phyloP scores from a whole-genome alignment of 2,797 vertebrate species.

The Bradypodion pumilum region DNA sequence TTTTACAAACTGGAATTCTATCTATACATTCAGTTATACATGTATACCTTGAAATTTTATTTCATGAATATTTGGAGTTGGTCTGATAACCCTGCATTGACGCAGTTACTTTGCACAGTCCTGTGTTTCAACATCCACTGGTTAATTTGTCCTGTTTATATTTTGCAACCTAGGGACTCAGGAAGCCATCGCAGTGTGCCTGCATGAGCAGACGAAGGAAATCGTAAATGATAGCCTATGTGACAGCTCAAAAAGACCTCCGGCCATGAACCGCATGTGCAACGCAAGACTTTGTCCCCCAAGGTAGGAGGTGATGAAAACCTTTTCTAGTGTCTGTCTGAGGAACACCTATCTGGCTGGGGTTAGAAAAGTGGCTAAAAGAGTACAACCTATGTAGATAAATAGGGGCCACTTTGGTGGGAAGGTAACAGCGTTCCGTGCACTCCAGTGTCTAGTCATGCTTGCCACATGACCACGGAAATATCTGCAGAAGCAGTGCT shows the following conservation, averaged over 20 bases:
- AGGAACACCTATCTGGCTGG: not conserved
- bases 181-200: constrained; percentile 85
- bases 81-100: not conserved
- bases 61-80: not conserved
- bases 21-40: too few relatives aligned
- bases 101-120: not conserved
- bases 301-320: constrained; percentile 81
- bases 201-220: constrained; percentile 76
- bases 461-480: too few relatives aligned
- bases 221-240: constrained; percentile 80
- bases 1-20: not conserved
- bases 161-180: constrained; percentile 79
- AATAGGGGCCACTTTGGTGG: too few relatives aligned
- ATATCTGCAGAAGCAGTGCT: too few relatives aligned
- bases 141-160: not conserved
- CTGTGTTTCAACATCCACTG: not conserved
- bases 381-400: too few relatives aligned
- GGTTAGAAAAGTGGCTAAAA: too few relatives aligned
- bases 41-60: not conserved
- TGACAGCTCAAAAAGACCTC: constrained; percentile 77
- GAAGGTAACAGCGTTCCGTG: too few relatives aligned
- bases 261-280: constrained; percentile 82
- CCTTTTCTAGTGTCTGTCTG: too few relatives aligned
- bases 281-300: constrained; percentile 83
- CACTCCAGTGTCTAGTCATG: too few relatives aligned